Base-by-base conservation (phyloP, 2,113 vertebrate species). In the Gambusia affinis region DNA sequence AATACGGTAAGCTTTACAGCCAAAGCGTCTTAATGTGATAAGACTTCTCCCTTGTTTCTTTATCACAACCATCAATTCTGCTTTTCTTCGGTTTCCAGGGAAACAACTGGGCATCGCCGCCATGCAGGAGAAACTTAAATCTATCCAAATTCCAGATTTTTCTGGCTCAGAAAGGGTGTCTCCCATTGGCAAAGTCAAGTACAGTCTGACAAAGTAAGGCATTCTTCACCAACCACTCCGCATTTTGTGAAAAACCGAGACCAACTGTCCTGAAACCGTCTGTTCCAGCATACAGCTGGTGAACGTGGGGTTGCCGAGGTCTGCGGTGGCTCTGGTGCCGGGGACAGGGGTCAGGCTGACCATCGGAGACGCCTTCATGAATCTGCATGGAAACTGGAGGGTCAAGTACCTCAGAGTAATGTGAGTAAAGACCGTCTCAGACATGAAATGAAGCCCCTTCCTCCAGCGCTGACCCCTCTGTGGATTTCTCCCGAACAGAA, bases 301-400 rank as follows among this genome's bases (percentile, higher is more conserved):
- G 15, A 72, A 87, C 27, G 80, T 94, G 44, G 92, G 85, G 11
- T 70, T 95, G n/a, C 94, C 94, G 0, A 63, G 72, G 33, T 94
- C 94, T 4, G 17, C 47, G 0, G 7, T 94, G 60, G 76, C 65
- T 19, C 87, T 94, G 33, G 90, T 92, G 28, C 88, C 93, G 2
- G 87, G 81, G 8, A 85, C 82, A 0, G 93, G 93, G 12, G 60
- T 95, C 76, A 89, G 4, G 24, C 54, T 95, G 68, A 88, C 90
- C 33, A 91, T 95, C 19, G 11, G 54, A 1, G 85, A 94, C 0
- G 92, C 90, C 77, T 92, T 73, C 85, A 86, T 95, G 67, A 87
- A 54, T n/a, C 76, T 95, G 60, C 76, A 65, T 7, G 94, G 94
- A 64, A 87, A 93, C 72, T 95, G 94, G 95, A 92, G 75, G 81